phyloP scores from a whole-genome alignment of 1,140 invertebrate genomes.

The Branchinecta lindahli region DNA sequence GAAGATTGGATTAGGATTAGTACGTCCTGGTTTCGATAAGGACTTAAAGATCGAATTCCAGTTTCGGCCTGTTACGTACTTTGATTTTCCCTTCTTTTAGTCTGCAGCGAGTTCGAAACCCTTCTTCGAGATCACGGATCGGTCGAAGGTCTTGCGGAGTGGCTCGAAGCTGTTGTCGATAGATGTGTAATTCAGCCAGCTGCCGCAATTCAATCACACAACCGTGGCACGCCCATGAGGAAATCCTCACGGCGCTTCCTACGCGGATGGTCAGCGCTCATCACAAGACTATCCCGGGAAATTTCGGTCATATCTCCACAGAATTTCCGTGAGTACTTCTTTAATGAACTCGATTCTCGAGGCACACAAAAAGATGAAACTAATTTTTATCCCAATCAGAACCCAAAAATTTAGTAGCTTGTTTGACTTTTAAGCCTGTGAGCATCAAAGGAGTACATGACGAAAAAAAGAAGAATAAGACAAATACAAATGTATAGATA shows the following conservation, averaged over 20 bases:
- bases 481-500: no score
- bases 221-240: constrained; percentile 25
- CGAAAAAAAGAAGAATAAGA: no score
- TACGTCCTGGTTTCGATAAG: no score
- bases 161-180: constrained; percentile 36
- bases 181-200: constrained; percentile 32
- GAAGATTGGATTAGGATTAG: no score
- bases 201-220: constrained; percentile 21
- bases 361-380: not conserved
- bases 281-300: constrained; percentile 35
- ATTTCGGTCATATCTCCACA: constrained; percentile 38
- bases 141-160: constrained; percentile 35
- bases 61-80: no score
- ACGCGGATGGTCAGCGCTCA: constrained; percentile 37
- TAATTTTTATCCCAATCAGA: not conserved
- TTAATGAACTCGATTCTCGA: not conserved
- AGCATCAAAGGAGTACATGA: no score
- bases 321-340: constrained; percentile 34
- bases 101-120: constrained; percentile 35
- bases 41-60: no score
- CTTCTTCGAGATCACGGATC: constrained; percentile 35
- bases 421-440: no score
- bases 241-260: constrained; percentile 34
- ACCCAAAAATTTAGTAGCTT: no score
- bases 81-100: constrained; percentile 25